phyloP scores from a whole-genome alignment of 2,797 vertebrate genomes.

The Macropodus opercularis region DNA sequence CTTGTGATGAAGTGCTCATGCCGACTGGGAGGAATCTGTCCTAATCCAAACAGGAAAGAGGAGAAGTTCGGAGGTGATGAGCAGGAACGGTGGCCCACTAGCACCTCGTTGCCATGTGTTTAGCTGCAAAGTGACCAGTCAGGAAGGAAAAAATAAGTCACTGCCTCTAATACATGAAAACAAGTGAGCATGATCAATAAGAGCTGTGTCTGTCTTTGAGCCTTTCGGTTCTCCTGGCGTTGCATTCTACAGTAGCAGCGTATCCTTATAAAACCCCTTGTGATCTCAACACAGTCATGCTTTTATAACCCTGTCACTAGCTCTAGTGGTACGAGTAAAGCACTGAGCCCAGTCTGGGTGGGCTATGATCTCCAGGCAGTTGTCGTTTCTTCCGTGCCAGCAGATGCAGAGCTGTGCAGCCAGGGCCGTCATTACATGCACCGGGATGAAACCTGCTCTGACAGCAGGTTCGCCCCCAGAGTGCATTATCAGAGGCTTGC shows the following conservation, averaged over 20 bases:
- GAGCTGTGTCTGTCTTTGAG: conserved; percentile 2
- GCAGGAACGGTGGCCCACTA: conserved; percentile 22
- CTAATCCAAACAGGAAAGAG: conserved; percentile 42
- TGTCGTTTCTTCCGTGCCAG: conserved; percentile 29
- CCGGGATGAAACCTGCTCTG: conserved; percentile 54
- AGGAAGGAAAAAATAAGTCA: not conserved
- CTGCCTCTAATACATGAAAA: not conserved
- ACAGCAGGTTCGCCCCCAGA: conserved; percentile 50
- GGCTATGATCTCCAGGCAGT: conserved; percentile 48
- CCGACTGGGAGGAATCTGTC: conserved; percentile 30
- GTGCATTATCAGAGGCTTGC: conserved; percentile 44
- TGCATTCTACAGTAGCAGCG: not conserved
- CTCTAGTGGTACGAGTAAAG: conserved; percentile 13
- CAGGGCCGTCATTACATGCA: conserved; percentile 31
- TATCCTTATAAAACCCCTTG: conserved; percentile 4
- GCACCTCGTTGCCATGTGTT: conserved; percentile 8
- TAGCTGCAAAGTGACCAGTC: not conserved
- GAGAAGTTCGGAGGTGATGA: conserved; percentile 26
- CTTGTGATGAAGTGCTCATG: conserved; percentile 51
- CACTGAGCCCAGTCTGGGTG: conserved; percentile 24
- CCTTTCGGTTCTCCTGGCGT: not conserved
- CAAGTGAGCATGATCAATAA: not conserved
- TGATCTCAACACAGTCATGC: conserved; percentile 17
- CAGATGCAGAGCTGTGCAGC: conserved; percentile 46
- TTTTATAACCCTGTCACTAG: conserved; percentile 28